Conservation (phyloP, 2,888 invertebrate species). For the Notocelia uddmanniana region DNA sequence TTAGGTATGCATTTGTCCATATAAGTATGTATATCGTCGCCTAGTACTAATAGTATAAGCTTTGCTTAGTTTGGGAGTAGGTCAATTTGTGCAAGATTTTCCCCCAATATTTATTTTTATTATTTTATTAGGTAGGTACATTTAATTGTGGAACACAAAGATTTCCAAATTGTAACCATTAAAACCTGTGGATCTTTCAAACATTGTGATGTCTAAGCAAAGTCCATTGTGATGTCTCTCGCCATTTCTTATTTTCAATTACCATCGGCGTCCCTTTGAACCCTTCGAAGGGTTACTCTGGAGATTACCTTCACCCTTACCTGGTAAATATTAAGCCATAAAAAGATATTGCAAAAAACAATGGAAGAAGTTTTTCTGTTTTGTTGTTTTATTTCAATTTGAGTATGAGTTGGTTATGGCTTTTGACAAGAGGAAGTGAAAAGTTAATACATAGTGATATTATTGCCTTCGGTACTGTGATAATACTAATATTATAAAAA, state of each 20-base stretch:
- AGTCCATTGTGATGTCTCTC: constrained; percentile 14
- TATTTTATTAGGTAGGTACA: too few species aligned
- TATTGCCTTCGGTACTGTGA: not conserved
- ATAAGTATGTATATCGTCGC: too few species aligned
- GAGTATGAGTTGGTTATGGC: not conserved
- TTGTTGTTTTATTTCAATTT: not conserved
- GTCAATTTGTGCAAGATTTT: too few species aligned
- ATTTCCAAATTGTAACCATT: not conserved
- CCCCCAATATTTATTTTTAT: too few species aligned
- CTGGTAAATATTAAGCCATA: constrained; percentile 13
- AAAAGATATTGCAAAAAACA: constrained; percentile 6
- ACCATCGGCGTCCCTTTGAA: constrained; percentile 38
- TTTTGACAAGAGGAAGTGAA: not conserved
- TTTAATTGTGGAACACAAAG: not conserved
- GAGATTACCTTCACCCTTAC: constrained; percentile 34
- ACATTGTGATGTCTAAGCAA: not conserved
- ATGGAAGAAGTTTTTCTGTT: not conserved
- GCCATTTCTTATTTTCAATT: constrained; percentile 37
- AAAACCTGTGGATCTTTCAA: not conserved
- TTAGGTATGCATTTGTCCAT: too few species aligned
- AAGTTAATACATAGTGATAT: not conserved
- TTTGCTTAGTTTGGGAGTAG: too few species aligned
- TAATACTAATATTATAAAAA: not conserved
- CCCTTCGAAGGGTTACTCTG: constrained; percentile 27
- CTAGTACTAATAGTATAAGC: too few species aligned